Conservation (phyloP, 2,113 vertebrate species). For the Caloenas nicobarica region DNA sequence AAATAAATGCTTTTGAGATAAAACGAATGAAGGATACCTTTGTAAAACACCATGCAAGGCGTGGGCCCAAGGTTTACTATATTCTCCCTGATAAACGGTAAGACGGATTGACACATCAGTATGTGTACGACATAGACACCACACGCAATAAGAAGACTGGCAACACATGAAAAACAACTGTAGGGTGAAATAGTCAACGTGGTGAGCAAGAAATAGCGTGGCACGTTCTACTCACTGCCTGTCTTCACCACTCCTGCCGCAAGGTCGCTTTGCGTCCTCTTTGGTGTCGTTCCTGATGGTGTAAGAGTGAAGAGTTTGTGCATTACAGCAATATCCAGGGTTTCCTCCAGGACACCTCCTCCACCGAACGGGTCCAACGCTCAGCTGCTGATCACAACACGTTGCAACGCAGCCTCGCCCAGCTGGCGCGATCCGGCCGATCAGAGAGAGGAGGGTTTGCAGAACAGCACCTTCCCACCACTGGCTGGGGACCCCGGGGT, state of each 20-base stretch:
- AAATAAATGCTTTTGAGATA: neutral
- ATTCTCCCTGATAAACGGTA: neutral
- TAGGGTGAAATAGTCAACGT: fast-evolving
- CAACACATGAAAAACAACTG: neutral
- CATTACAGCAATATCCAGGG: neutral
- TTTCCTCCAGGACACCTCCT: neutral
- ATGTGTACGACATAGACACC: neutral
- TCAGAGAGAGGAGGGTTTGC: neutral
- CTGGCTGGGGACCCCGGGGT: neutral
- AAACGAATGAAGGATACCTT: neutral
- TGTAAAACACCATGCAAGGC: neutral
- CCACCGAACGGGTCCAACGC: neutral
- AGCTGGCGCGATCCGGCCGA: fast-evolving
- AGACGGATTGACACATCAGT: neutral
- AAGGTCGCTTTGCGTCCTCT: neutral
- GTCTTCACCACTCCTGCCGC: neutral
- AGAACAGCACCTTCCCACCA: neutral
- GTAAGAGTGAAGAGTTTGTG: neutral
- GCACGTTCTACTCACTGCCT: neutral
- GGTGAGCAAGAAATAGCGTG: neutral
- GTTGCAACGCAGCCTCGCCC: fast-evolving
- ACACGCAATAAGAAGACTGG: neutral
- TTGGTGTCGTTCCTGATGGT: neutral
- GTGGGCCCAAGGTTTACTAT: neutral
- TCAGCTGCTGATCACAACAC: neutral